Evolutionary conservation across 2,113 vertebrate genomes (phyloP), one percentile per base, ranked within the genome.

Genomic region (Otocyon megalotis): DNA sequence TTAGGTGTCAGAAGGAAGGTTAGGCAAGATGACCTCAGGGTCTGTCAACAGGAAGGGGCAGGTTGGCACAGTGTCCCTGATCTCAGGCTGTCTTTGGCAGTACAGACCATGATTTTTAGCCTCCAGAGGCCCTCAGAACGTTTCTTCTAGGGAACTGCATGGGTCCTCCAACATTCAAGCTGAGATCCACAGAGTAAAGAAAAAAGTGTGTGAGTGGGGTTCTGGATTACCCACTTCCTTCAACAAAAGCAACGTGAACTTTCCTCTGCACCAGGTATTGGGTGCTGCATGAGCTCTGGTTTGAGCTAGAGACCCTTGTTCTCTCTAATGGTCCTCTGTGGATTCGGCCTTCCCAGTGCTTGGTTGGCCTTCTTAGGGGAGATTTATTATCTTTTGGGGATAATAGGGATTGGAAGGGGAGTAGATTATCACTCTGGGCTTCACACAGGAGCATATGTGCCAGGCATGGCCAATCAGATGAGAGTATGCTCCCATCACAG

Each of bases 261-360:
- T 24, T 60, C 67, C 14, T 24, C 15, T 58, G 6, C 3, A 0
- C 5, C 8, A 9, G 48, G 22, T 10, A 0, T 0, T 17, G 26
- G n/a, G 24, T 19, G 3, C 28, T 32, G 6, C 4, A 13, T 30
- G n/a, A 72, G 30, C 10, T 74, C 0, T 1, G 2, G 37, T 72
- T 48, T 30, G 67, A 58, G 32, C 22, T 15, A 15, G 50, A 28
- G 48, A 32, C 32, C 26, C 32, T 71, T 2, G 0, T 10, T 65
- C 67, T 86, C 17, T 69, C 82, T 32, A 12, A 19, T 3, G 32
- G 50, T 30, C 24, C 19, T 85, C 37, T 11, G 17, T 67, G 72
- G 79, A 30, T 13, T 24, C 53, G 35, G n/a, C 32, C 56, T 81
- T 28, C 54, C 14, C 10, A 20, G 74, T 15, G n/a, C 11, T 56